Evolutionary conservation across 2,888 invertebrate species (phyloP), one percentile per base, ranked within the genome.

Genomic region (Lumbricus terrestris): DNA sequence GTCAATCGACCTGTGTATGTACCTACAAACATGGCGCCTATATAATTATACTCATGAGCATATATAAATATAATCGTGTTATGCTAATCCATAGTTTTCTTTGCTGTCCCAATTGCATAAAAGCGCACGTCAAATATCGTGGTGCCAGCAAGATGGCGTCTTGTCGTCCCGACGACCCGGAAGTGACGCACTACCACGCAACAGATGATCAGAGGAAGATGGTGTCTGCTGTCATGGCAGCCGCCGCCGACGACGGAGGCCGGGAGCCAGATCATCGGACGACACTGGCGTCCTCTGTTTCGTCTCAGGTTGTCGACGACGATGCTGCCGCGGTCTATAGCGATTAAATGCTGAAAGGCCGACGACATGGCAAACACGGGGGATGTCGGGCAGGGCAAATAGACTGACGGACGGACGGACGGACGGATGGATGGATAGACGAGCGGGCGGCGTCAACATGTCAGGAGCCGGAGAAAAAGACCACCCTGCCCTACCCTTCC

Each of bases 301-400:
- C 35, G 35, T 20, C 85, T 85, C 85, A 37, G 34, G 34, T 85
- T 85, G 29, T 37, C 85, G 35, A n/a, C n/a, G 29, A 23, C 85
- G 35, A n/a, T n/a, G n/a, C n/a, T n/a, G n/a, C n/a, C n/a, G n/a
- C 85, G 18, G 85, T 33, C n/a, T 37, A 85, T 85, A 85, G 37
- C 85, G 85, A 85, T 85, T 85, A 85, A 85, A 85, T 35, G 85
- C 23, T 37, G 85, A 85, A 34, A 85, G 85, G 85, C n/a, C n/a
- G n/a, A 34, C 85, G 85, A 85, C 34, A 37, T 35, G 85, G 34
- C 85, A 85, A 85, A 85, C 85, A 85, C 85, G 85, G 85, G 34
- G 6, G 85, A 85, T 23, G 85, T 35, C 85, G 47, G 18, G 47
- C 85, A 34, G 85, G 85, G 23, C 85, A 85, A 35, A 85, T 34